Base-by-base conservation (phyloP, 2,113 vertebrate species). In the Siniperca chuatsi region DNA sequence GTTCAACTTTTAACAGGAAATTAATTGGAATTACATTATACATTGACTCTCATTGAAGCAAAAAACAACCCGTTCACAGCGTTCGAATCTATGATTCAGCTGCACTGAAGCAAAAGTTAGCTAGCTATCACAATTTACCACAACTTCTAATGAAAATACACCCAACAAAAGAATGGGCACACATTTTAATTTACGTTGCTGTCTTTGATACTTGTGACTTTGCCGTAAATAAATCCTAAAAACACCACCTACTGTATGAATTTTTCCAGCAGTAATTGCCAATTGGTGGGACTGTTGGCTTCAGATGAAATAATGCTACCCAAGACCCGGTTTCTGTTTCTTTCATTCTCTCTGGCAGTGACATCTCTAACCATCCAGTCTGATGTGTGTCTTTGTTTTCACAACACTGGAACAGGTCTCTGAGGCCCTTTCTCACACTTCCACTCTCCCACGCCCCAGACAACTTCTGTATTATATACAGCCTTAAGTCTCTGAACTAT, bases 371-470 rank as follows among this genome's bases (percentile, higher is more conserved):
- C 60, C 75, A 87, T 71, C 54, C 60, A 62, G 46, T 61, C 29
- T 55, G 55, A 78, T 86, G 33, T 62, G 78, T 73, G 72, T 50
- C 46, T 87, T 58, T 89, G 78, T 89, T 90, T 88, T 81, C 85
- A 84, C 80, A 87, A 84, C 86, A 90, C 37, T 54, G n/a, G 62
- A 50, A 54, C 72, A 75, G 0, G 78, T 82, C 73, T 87, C 79
- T 35, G 52, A 66, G 40, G 37, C 46, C 40, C n/a, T 42, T 88
- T 90, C 75, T 82, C 77, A 78, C 72, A 87, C 86, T 66, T 71
- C 42, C 57, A 25, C 48, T 87, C 83, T 90, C 71, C 61, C 60
- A 86, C 20, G 65, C 46, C 66, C 60, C 8, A 0, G 18, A 69
- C 23, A 6, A 76, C 82, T 77, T 68, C n/a, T 42, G 29, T 69